Evolutionary conservation across 2,797 vertebrate species (phyloP), one percentile per base, ranked within the genome.

Genomic region (Melanotaenia maccullochi): DNA sequence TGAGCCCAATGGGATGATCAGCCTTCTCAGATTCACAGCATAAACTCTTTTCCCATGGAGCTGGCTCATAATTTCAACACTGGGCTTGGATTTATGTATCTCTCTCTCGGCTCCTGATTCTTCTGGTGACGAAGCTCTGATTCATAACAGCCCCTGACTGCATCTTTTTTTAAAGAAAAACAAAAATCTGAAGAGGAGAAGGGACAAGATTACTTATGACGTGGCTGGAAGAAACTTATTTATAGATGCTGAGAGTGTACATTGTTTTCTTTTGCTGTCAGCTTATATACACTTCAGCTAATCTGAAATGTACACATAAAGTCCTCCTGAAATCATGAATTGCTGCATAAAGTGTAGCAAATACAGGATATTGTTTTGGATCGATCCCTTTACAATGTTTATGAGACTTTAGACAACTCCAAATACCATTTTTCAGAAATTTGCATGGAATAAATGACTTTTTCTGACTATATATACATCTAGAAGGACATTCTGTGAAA

Each of bases 1-100:
- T 80, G 83, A 91, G 84, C 78, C 89, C 83, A 60, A 90, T 85
- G 87, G 89, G 89, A 90, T 87, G 85, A 87, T 91, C 82, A 81
- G 86, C 76, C 73, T 84, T 90, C 89, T 84, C 73, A 78, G 84
- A 87, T 86, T 90, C 69, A 24, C 76, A 73, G 83, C 82, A 76
- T 85, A 75, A 89, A 87, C 82, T 83, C 78, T 83, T 89, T 92
- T 88, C 84, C 86, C 86, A 90, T 83, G 84, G 85, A 91, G 68
- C 79, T 36, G 82, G 32, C 81, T 88, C 81, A 57, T 81, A 61
- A 79, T 85, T 91, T 87, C 78, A 85, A 74, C 79, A 82, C 59
- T 81, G 66, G 74, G 81, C 75, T 71, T 33, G 66, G 75, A 87
- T 84, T 79, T 75, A 82, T 55, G 71, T 25, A 35, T 38, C 63